Base-by-base conservation (phyloP, 2,797 vertebrate species). In the Gymnoscopelus braueri region DNA sequence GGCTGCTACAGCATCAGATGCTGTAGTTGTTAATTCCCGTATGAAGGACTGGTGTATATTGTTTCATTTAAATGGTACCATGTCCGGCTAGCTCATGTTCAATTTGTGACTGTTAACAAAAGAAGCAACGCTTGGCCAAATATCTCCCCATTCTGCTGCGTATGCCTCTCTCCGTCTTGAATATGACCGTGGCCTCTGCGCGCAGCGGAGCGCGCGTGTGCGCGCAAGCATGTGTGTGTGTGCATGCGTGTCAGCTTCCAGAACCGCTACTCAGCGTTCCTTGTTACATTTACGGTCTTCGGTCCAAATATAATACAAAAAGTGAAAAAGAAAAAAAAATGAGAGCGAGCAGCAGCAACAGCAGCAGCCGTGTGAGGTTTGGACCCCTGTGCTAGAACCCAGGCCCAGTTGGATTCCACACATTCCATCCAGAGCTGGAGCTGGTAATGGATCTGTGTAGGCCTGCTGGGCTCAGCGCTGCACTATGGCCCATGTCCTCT, bases 361-460 rank as follows among this genome's bases (percentile, higher is more conserved):
- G 39, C 39, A 32, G 13, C n/a, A 51, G 54, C 71, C 56, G 71
- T 83, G 88, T 89, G 89, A 89, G 89, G 87, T 89, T 91, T 92
- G 88, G 86, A 92, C 84, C 89, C 88, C 89, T 81, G 72, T 73
- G 79, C 87, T 32, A 77, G 88, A 89, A 89, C 87, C 85, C 88
- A 87, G 79, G 89, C 87, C 88, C 88, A 89, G 88, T 79, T 70
- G 87, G 89, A 94, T 94, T 94, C 91, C 82, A 90, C 75, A 88
- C 91, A 95, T 95, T 93, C 92, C 91, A 90, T 74, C 79, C 83
- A 57, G 80, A 89, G 86, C 87, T 81, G 85, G 88, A 90, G 80
- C 86, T 85, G 80, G 88, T 93, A 91, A 91, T 89, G 86, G 88
- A 92, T 91, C 90, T 90, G 87, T 90, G 86, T 82, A 88, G 90